Evolutionary conservation across 2,888 invertebrate species (phyloP), one percentile per base, ranked within the genome.

Genomic region (Caenorhabditis drosophilae): DNA sequence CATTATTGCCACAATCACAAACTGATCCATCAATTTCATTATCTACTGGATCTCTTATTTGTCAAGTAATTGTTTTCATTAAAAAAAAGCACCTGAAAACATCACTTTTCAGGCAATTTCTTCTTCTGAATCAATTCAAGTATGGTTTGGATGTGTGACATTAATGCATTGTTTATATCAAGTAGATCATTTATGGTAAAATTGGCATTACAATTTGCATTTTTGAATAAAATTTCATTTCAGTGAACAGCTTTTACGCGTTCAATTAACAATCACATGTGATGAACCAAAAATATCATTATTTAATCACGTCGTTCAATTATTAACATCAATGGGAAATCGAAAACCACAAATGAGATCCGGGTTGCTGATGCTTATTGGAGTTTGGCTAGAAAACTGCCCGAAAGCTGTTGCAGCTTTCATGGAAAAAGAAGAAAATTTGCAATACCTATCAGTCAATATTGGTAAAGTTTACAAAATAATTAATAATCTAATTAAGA

Each of bases 101-200:
- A n/a, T n/a, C 22, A 22, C n/a, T 31, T 9, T 69, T 31, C 52
- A 73, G 54, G 72, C 75, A 0, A 50, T 76, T 7, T 60, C 74
- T 11, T 64, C 74, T 1, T 54, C 61, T 18, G 76, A 76, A 52
- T 51, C 74, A 11, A 57, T 73, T 22, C 76, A 76, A 84, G 85
- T 73, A 84, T 99, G 98, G 98, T 93, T 95, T 85, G 91, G 94
- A 0, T 89, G 93, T 0, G 91, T 94, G 0, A 92, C 93, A 0
- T 85, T 99, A 23, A 90, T 92, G 83, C 93, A 98, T 83, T 90
- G 91, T 0, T 87, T 98, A 20, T 89, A 92, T 6, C 93, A 93
- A 53, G 85, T 85, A 42, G 77, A 78, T 45, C 78, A 81, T 56
- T 47, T 81, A 4, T 41, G 62, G 69, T 69, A 38, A 45, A 34